phyloP scores from a whole-genome alignment of 1,140 invertebrate species.

The Asobara japonica region DNA sequence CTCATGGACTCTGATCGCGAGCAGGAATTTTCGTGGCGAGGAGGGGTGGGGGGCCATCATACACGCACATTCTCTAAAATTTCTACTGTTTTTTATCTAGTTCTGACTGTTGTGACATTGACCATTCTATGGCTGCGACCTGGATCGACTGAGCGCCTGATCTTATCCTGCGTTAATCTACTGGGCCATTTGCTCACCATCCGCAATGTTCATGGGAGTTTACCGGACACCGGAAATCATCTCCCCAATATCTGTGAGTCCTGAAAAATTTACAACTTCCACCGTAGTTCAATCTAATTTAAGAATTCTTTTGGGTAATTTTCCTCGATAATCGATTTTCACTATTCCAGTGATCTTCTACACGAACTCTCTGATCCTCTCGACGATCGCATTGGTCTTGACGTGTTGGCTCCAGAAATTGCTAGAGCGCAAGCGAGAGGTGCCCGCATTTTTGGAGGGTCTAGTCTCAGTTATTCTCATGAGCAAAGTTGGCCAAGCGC shows the following conservation, averaged over 20 bases:
- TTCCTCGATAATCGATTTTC: conserved; percentile 10
- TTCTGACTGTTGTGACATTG: conserved; percentile 62
- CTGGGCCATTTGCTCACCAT: conserved; percentile 63
- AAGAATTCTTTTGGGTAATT: too few species aligned
- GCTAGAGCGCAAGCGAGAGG: conserved; percentile 27
- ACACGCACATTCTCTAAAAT: conserved; percentile 4
- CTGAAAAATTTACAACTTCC: background rate
- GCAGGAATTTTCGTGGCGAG: too few species aligned
- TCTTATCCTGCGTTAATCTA: conserved; percentile 62
- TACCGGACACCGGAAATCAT: conserved; percentile 58
- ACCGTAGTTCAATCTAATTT: too few species aligned
- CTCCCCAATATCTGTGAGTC: conserved; percentile 33
- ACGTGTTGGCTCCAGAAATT: conserved; percentile 56
- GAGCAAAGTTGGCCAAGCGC: conserved; percentile 49
- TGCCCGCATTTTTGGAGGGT: conserved; percentile 43
- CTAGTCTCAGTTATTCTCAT: conserved; percentile 36
- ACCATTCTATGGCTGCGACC: conserved; percentile 63
- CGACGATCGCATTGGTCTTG: conserved; percentile 58
- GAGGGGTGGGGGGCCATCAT: too few species aligned
- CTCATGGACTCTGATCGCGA: too few species aligned
- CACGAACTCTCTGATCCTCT: conserved; percentile 57
- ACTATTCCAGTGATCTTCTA: conserved; percentile 62
- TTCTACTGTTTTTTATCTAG: conserved; percentile 49
- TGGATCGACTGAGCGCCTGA: conserved; percentile 58
- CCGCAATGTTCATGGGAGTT: conserved; percentile 56